A percentile compares a stretch with the other conserved stretches of the same genome.
These are phyloP conservation scores for Acanthornis magna DNA, from an alignment of 2,797 vertebrate species.

Conservation along the genomic window DNA sequence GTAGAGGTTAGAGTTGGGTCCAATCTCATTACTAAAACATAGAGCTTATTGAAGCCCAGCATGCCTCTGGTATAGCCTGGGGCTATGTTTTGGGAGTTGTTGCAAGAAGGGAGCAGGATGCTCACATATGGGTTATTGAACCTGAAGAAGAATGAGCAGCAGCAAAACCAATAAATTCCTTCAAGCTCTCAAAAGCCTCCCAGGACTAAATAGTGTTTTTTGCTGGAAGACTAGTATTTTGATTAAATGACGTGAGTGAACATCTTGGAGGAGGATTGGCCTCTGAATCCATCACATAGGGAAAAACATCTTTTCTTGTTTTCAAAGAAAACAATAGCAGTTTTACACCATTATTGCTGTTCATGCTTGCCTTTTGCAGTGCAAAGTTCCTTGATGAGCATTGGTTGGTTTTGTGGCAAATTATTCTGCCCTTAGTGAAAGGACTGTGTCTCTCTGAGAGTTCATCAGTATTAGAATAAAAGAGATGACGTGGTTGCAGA, in stretches of 20 bases:
- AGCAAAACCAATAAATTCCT: neutral
- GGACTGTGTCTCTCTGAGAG: neutral
- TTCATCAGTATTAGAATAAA: neutral
- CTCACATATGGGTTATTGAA: neutral
- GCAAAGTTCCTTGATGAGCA: fast-evolving
- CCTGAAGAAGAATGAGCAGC: neutral
- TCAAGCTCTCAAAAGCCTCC: neutral
- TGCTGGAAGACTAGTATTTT: neutral
- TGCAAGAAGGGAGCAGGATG: neutral
- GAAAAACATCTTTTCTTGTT: neutral
- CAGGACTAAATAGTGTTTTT: neutral
- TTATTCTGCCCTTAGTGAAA: neutral
- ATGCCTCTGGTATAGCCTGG: neutral
- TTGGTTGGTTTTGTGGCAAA: neutral
- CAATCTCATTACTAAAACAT: neutral
- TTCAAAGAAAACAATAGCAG: neutral
- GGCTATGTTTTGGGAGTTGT: neutral
- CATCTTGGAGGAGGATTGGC: neutral
- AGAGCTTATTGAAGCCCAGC: neutral
- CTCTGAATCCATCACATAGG: neutral
- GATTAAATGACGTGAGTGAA: neutral
- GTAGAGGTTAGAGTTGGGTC: neutral
- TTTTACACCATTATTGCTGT: neutral
- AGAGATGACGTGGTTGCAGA: neutral
- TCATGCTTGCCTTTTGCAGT: neutral